A percentile compares a stretch with the other conserved stretches of the same genome.
phyloP scores from a whole-genome alignment of 2,888 invertebrate species.

The Caradrina kadenii region DNA sequence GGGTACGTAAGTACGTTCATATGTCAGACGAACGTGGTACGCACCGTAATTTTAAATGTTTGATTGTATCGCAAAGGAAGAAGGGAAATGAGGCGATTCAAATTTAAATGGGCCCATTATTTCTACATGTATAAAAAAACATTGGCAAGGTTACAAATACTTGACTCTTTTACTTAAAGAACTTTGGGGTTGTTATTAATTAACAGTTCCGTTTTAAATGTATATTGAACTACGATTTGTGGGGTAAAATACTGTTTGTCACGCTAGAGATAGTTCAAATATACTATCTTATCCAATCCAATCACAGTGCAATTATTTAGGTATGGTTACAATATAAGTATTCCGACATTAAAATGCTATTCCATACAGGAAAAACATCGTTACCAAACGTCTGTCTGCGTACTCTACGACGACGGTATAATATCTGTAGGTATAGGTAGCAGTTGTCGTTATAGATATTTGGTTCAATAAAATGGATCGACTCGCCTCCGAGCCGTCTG shows the following conservation, averaged over 20 bases:
- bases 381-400: slow-evolving; percentile 35
- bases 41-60: slow-evolving; percentile 51
- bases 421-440: slow-evolving; percentile 4
- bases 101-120: slow-evolving; percentile 5
- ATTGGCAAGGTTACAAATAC: not conserved
- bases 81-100: slow-evolving; percentile 16
- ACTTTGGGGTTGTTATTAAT: too few species aligned
- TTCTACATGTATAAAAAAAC: not conserved
- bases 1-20: slow-evolving; percentile 54
- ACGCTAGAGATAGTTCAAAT: slow-evolving; percentile 15
- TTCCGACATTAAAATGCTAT: slow-evolving; percentile 18
- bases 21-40: slow-evolving; percentile 59
- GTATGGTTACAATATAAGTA: slow-evolving; percentile 4
- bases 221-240: not conserved
- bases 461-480: slow-evolving; percentile 69
- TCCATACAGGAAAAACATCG: slow-evolving; percentile 18
- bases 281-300: slow-evolving; percentile 43
- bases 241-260: not conserved
- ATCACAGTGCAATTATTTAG: slow-evolving; percentile 9
- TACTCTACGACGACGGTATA: slow-evolving; percentile 14
- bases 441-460: slow-evolving; percentile 53
- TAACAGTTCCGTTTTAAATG: too few species aligned
- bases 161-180: not conserved
- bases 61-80: slow-evolving; percentile 43
- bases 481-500: slow-evolving; percentile 73